Evolutionary conservation across 2,113 vertebrate species (phyloP), one percentile per base, ranked within the genome.

Genomic region (Peromyscus maniculatus): DNA sequence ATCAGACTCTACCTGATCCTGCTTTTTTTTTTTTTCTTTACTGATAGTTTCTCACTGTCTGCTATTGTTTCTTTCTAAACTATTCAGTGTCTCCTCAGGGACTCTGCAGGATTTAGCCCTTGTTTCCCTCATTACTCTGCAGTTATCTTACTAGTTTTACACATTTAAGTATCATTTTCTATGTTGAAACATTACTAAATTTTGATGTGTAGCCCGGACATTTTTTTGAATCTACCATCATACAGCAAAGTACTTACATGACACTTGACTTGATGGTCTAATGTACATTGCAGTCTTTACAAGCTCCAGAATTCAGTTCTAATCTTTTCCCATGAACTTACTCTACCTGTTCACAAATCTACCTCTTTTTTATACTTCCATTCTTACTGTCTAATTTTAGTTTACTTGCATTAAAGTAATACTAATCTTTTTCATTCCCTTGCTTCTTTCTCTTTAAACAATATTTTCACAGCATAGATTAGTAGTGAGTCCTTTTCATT

Each of bases 281-380:
- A 94, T 33, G 59, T 22, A 5, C 74, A 46, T 86, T 46, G 90
- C 49, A 90, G 36, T 62, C 21, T 89, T 89, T 96, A 43, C 8
- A 96, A 80, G 39, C 31, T 67, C 62, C 7, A 92, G 64, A 79
- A 67, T 92, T 90, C 46, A 94, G 33, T 62, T 90, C 21, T 69
- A 16, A 62, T 86, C 36, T 74, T 77, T 86, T 62, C 19, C 64
- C 12, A 46, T 87, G n/a, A 87, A 43, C 12, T 86, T 71, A 59
- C 11, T 67, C 31, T 69, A 21, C 15, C 89, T 46, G 16, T 7
- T 95, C 46, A 80, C 31, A 39, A 28, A 67, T 52, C 24, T 55
- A 59, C 10, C 13, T 75, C 11, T n/a, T 67, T 33, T 79, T 49
- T 66, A 21, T 22, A 12, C 28, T 80, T 24, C 16, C 2, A 64